Evolutionary conservation across 2,888 invertebrate species (phyloP).

Genomic region (Congeria kusceri): DNA sequence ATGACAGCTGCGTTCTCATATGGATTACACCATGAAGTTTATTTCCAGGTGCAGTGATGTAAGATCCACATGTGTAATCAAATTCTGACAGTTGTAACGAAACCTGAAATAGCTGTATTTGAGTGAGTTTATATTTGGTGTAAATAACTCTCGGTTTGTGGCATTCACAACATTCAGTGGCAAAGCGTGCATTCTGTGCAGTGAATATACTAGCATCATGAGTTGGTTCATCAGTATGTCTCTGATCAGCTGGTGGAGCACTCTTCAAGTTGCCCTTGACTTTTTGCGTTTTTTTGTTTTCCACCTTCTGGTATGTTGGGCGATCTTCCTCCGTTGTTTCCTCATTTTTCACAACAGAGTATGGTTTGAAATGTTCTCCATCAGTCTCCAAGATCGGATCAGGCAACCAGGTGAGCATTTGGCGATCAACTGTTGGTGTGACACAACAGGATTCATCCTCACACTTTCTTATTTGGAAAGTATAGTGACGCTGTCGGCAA

Average conservation of each 20-base stretch:
- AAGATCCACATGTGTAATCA: background rate
- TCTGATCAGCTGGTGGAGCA: background rate
- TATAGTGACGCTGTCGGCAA: constrained; percentile 31
- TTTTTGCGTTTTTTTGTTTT: background rate
- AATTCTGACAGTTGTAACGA: background rate
- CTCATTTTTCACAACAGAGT: background rate
- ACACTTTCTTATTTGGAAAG: constrained; percentile 52
- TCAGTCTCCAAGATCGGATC: constrained; percentile 34
- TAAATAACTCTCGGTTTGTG: constrained; percentile 21
- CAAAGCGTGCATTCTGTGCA: constrained; percentile 14
- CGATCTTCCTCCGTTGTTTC: constrained; percentile 26
- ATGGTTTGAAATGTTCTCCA: constrained; percentile 22
- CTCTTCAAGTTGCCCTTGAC: constrained; percentile 1
- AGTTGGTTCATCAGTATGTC: background rate
- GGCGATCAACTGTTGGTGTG: constrained; percentile 13
- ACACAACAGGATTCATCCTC: constrained; percentile 30
- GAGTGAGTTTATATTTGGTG: constrained; percentile 22
- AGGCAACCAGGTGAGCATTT: constrained; percentile 42
- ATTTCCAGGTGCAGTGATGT: constrained; percentile 5
- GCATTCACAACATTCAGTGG: constrained; percentile 17
- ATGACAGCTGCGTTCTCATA: background rate
- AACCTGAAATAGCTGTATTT: constrained; percentile 11
- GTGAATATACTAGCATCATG: background rate
- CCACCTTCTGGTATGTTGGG: background rate
- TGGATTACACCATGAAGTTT: constrained; percentile 1